Conservation (phyloP, 2,797 vertebrate species). For the Anas bernieri region DNA sequence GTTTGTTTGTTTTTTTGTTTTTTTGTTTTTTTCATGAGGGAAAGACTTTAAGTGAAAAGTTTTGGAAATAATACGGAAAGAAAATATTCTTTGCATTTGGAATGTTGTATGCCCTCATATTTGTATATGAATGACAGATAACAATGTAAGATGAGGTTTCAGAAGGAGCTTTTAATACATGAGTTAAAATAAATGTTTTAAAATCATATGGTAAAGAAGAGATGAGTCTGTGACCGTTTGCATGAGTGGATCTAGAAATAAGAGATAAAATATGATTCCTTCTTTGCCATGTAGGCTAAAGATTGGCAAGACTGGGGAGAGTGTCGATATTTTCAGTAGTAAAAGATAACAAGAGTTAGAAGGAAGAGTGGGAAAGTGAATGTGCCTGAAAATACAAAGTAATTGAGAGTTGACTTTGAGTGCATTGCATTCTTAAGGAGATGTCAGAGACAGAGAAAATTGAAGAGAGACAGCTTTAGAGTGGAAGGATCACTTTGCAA, state of each 20-base stretch:
- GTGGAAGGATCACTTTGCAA: neutral
- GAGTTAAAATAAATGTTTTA: neutral
- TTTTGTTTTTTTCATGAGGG: too few relatives aligned
- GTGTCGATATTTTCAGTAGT: neutral
- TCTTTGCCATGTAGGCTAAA: neutral
- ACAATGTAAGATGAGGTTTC: neutral
- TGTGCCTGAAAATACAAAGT: neutral
- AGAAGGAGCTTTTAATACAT: neutral
- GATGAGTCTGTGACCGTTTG: neutral
- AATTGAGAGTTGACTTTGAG: neutral
- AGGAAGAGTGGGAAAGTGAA: neutral
- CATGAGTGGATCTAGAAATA: neutral
- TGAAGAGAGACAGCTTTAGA: neutral
- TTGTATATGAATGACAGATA: neutral
- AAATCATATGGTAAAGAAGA: neutral
- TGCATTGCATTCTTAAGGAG: neutral
- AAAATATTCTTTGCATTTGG: neutral
- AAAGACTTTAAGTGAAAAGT: too few relatives aligned
- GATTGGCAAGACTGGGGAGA: neutral
- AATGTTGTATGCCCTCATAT: neutral
- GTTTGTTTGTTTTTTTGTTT: too few relatives aligned
- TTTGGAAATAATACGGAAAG: neutral
- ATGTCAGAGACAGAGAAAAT: neutral
- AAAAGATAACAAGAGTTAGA: neutral
- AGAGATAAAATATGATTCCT: neutral